A percentile compares a stretch with the other conserved stretches of the same genome.
Conservation (phyloP, 2,113 vertebrate genomes). For the Agapornis roseicollis region DNA sequence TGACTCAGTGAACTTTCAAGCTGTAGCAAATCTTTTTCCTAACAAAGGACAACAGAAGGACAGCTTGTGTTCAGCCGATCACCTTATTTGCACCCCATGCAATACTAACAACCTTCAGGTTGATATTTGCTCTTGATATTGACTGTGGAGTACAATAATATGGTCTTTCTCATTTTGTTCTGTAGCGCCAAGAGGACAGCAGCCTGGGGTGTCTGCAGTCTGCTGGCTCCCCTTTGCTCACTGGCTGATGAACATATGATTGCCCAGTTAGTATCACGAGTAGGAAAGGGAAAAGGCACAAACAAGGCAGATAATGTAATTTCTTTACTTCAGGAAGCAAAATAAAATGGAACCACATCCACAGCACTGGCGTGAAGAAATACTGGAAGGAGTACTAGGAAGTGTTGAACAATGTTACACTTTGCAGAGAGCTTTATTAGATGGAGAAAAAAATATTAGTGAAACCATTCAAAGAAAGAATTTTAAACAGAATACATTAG, state of each 20-base stretch:
- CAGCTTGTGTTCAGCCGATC: neutral
- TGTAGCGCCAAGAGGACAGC: neutral
- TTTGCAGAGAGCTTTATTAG: neutral
- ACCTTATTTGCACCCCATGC: neutral
- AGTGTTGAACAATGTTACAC: neutral
- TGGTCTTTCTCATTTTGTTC: neutral
- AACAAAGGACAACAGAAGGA: neutral
- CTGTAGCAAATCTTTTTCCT: neutral
- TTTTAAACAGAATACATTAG: neutral
- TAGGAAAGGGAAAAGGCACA: neutral
- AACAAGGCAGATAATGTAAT: neutral
- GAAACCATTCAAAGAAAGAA: neutral
- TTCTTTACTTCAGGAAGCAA: neutral
- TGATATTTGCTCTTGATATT: neutral
- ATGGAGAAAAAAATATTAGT: neutral
- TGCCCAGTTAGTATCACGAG: neutral
- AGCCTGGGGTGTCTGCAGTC: neutral
- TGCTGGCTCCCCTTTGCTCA: neutral
- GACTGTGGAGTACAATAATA: neutral
- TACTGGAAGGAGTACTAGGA: neutral
- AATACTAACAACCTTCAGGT: neutral
- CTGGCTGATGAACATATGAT: neutral
- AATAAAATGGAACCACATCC: neutral
- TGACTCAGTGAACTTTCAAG: neutral
- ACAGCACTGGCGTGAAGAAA: neutral